A percentile compares a stretch with the other conserved stretches of the same genome.
Evolutionary conservation across 2,113 vertebrate species (phyloP).

Genomic region (Uropsilus gracilis): DNA sequence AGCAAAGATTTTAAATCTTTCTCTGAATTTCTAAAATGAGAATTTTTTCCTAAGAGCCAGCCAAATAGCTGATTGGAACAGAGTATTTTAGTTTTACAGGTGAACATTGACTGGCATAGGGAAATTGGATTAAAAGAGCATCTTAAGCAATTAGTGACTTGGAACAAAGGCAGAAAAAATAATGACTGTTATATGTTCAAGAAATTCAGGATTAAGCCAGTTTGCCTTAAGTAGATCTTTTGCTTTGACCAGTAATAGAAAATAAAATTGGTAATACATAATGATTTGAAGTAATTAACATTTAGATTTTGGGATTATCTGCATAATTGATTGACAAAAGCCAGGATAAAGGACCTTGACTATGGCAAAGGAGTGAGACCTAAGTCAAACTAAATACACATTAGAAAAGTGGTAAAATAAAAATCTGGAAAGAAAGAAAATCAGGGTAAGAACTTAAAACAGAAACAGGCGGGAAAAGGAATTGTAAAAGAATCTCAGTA

Average conservation of each 20-base stretch:
- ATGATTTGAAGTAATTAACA: neutral
- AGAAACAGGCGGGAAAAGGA: neutral
- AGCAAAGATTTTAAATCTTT: neutral
- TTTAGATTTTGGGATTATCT: neutral
- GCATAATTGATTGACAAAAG: neutral
- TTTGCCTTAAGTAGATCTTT: neutral
- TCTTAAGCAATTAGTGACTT: neutral
- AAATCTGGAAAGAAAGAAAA: constrained; percentile 8
- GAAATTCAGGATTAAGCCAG: neutral
- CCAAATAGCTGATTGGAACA: neutral
- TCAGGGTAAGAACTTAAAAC: neutral
- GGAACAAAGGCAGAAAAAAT: neutral
- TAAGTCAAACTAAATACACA: neutral
- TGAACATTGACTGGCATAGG: neutral
- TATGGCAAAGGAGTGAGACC: neutral
- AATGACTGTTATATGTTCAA: neutral
- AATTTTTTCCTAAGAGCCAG: neutral
- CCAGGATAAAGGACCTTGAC: neutral
- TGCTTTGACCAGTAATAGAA: neutral
- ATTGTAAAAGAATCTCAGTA: neutral
- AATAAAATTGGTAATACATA: neutral
- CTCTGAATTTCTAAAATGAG: neutral
- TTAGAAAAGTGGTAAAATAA: neutral
- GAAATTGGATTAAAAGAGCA: constrained; percentile 1
- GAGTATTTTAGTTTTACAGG: neutral